Evolutionary conservation across 2,113 vertebrate species (phyloP).

Genomic region (Dasyornis broadbenti): DNA sequence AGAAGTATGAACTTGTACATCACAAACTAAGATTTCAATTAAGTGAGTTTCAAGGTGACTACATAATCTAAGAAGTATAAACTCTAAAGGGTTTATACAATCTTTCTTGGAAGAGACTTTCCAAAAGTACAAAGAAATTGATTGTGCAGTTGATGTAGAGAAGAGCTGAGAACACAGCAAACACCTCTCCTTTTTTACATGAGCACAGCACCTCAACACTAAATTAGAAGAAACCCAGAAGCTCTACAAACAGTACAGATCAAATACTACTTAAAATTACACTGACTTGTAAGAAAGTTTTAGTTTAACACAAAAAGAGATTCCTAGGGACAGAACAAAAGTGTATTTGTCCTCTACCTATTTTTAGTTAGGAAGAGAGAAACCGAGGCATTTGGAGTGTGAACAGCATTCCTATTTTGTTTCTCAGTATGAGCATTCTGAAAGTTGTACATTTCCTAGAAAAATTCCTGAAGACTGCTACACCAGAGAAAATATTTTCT

Average conservation of each 20-base stretch:
- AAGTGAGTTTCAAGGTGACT: background rate
- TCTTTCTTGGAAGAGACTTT: background rate
- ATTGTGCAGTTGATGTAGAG: background rate
- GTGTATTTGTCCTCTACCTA: background rate
- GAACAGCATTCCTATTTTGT: background rate
- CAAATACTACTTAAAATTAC: background rate
- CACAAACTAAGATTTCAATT: background rate
- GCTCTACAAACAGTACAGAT: background rate
- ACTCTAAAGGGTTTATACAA: background rate
- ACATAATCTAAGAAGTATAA: background rate
- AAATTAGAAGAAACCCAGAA: background rate
- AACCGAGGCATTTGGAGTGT: background rate
- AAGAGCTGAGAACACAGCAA: background rate
- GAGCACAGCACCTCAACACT: background rate
- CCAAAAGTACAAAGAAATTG: fast-evolving
- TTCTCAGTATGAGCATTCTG: background rate
- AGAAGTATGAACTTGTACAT: background rate
- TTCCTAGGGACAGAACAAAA: background rate
- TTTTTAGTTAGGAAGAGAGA: background rate
- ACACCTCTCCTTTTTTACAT: background rate
- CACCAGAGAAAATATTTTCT: background rate
- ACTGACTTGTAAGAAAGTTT: background rate
- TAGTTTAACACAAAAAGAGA: background rate
- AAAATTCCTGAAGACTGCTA: background rate
- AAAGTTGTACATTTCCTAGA: background rate